Evolutionary conservation across 92 coral and sea anemone species (phyloP).

Genomic region (Chrysogorgia sp.): DNA sequence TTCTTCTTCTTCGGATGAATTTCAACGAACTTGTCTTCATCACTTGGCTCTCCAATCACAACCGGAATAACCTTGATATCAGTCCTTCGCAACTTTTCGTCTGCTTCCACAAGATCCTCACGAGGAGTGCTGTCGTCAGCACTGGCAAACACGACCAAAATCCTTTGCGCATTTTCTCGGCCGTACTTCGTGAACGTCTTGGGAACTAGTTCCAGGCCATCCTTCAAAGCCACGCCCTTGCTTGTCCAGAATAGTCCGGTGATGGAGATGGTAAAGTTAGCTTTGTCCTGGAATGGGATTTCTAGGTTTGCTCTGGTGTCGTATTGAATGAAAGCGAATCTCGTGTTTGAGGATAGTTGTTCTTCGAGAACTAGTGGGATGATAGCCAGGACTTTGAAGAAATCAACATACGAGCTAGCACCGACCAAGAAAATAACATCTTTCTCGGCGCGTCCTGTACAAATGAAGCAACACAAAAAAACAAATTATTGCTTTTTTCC

Average conservation of each 20-base stretch:
- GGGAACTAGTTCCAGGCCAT: conserved; percentile 29
- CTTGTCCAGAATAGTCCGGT: conserved; percentile 11
- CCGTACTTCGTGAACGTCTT: conserved; percentile 12
- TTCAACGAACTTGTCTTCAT: conserved; percentile 35
- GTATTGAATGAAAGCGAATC: conserved; percentile 52
- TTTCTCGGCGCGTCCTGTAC: conserved; percentile 27
- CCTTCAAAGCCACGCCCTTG: conserved; percentile 25
- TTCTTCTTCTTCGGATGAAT: conserved; percentile 35
- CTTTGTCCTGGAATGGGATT: conserved; percentile 45
- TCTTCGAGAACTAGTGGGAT: neutral
- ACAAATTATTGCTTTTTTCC: too few species aligned
- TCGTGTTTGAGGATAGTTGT: conserved; percentile 14
- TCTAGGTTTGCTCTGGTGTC: conserved; percentile 60
- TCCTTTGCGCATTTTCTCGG: conserved; percentile 63
- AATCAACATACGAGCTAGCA: conserved; percentile 13
- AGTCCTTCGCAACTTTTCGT: conserved; percentile 44
- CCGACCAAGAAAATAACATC: conserved; percentile 40
- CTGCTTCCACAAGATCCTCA: conserved; percentile 19
- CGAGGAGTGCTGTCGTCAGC: conserved; percentile 21
- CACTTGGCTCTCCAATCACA: conserved; percentile 44
- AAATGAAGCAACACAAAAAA: neutral
- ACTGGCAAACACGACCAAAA: conserved; percentile 53
- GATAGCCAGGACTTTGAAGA: conserved; percentile 8
- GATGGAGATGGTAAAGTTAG: neutral
- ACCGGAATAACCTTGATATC: conserved; percentile 73